Conservation (phyloP, 1,140 invertebrate species). For the Contarinia nasturtii region DNA sequence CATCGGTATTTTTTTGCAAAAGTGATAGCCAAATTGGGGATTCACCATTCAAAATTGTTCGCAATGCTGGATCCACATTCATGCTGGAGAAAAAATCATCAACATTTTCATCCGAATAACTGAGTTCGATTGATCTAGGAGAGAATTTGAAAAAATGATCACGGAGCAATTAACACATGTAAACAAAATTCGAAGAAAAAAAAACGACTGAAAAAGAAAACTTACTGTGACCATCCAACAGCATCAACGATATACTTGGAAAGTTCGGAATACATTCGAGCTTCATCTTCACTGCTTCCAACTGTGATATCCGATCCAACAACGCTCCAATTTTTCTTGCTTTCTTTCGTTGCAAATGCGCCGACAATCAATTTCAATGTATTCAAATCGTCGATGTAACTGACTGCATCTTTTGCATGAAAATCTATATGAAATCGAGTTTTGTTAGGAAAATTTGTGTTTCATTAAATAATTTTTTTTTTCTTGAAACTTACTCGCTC, state of each 20-base stretch:
- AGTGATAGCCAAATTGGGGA: conserved; percentile 15
- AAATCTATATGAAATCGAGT: conserved; percentile 10
- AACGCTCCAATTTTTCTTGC: conserved; percentile 15
- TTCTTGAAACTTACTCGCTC: conserved; percentile 9
- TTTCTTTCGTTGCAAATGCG: conserved; percentile 10
- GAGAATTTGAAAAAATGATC: background rate
- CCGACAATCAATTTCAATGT: conserved; percentile 20
- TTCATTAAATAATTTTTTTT: too few species aligned
- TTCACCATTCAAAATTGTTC: conserved; percentile 10
- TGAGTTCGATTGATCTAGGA: conserved; percentile 3
- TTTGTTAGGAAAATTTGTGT: background rate
- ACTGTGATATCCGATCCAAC: conserved; percentile 20
- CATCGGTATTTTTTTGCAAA: background rate
- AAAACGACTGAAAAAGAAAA: background rate
- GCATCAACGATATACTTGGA: conserved; percentile 17
- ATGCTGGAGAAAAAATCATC: conserved; percentile 5
- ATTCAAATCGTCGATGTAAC: conserved; percentile 17
- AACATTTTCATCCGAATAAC: background rate
- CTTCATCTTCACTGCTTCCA: conserved; percentile 18
- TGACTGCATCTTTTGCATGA: conserved; percentile 13
- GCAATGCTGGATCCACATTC: conserved; percentile 16
- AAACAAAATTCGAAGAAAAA: background rate
- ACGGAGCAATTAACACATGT: too few species aligned
- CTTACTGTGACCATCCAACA: conserved; percentile 20
- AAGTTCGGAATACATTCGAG: conserved; percentile 15